Evolutionary conservation across 2,888 invertebrate genomes (phyloP).

Genomic region (Tubulanus polymorphus): DNA sequence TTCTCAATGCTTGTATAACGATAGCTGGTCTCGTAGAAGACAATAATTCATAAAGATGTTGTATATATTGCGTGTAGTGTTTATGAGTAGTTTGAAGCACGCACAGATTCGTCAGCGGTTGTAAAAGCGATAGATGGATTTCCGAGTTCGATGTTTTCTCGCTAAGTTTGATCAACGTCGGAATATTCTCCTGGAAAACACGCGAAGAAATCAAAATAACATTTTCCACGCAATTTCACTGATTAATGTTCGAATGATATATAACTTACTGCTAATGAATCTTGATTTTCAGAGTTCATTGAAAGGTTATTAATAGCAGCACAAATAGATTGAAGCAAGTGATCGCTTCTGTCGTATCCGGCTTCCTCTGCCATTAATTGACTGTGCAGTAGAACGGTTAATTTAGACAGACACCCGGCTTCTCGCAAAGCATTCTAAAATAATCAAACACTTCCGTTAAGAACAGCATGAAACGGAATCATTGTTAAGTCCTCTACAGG

Average conservation of each 20-base stretch:
- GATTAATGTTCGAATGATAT: too few relatives aligned
- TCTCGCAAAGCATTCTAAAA: constrained; percentile 57
- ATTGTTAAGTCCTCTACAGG: too few relatives aligned
- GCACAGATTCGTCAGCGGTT: constrained; percentile 59
- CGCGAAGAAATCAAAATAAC: neutral
- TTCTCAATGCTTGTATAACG: constrained; percentile 58
- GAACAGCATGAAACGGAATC: too few relatives aligned
- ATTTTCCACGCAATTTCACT: too few relatives aligned
- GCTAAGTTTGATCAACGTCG: constrained; percentile 54
- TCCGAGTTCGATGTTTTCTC: constrained; percentile 52
- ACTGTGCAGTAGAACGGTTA: constrained; percentile 53
- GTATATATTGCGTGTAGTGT: constrained; percentile 56
- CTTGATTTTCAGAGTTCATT: constrained; percentile 57
- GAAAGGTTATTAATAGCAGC: constrained; percentile 59
- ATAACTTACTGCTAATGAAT: constrained; percentile 55
- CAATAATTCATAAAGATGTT: constrained; percentile 55
- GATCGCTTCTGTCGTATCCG: constrained; percentile 19
- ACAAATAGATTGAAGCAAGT: constrained; percentile 46
- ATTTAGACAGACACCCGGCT: constrained; percentile 55
- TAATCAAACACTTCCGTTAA: too few relatives aligned
- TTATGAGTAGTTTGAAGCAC: constrained; percentile 56
- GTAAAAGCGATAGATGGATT: constrained; percentile 55
- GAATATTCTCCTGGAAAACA: constrained; percentile 54
- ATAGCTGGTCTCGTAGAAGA: constrained; percentile 52
- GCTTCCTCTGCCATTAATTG: constrained; percentile 50